Evolutionary conservation across 1,140 invertebrate genomes (phyloP), one percentile per base, ranked within the genome.

Genomic region (Heliothis virescens): DNA sequence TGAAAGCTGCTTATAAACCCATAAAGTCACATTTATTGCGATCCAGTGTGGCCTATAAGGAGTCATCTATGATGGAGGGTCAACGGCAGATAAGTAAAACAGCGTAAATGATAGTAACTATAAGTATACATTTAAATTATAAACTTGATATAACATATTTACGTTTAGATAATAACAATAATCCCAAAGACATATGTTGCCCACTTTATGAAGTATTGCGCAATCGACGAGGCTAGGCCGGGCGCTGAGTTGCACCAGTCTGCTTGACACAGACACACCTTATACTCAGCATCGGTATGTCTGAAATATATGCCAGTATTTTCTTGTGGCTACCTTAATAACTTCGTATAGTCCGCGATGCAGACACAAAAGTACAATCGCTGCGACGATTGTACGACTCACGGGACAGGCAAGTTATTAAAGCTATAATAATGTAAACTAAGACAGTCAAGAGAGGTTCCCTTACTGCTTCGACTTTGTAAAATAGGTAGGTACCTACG

Each of bases 1-100:
- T 92, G 93, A 94, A 94, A 94, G 93, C 91, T 87, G 88, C 87
- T 90, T 91, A 92, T 90, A 92, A 90, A 89, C 87, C 87, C 86
- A 91, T 92, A 93, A 92, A 90, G 86, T 89, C 83, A 87, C 89
- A 88, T 92, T 92, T 92, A 90, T 91, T 90, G 87, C 90, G 84
- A 89, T 90, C 82, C 82, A 87, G 75, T 76, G 87, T 79, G 79
- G 80, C 81, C 83, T 85, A 86, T 87, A 89, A 80, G 85, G 86
- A 88, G 81, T 83, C 73, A 83, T 82, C 82, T 82, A 88, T 87
- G 82, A 86, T 81, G 71, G 83, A 85, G 79, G 81, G 78, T 85
- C 81, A 81, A 80, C 53, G 59, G 59, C 50, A 65, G 60, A 62
- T 69, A 76, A 79, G 75, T 78, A 74, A 74, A 82, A 74, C 48